A percentile compares a stretch with the other conserved stretches of the same genome.
Evolutionary conservation across 2,888 invertebrate species (phyloP).

Genomic region (Frankliniella fusca): DNA sequence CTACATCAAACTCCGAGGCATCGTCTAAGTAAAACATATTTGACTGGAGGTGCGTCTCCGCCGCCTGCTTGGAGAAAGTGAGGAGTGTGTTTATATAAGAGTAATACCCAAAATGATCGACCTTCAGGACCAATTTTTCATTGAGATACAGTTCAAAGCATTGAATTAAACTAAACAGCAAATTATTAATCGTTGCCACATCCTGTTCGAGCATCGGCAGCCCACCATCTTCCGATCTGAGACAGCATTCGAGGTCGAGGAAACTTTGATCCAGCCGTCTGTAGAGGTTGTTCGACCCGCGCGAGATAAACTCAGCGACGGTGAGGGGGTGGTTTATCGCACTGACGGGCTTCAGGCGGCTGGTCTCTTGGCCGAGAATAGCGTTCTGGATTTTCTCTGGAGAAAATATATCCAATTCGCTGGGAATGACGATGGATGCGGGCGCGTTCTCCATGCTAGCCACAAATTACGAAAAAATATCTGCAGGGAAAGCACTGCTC

Average conservation of each 20-base stretch:
- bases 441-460: background rate
- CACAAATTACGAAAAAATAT: background rate
- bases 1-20: too few species aligned
- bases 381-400: background rate
- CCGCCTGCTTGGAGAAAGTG: too few species aligned
- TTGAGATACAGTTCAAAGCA: background rate
- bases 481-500: background rate
- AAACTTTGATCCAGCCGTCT: too few species aligned
- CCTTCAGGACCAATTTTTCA: background rate
- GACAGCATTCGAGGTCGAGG: background rate
- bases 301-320: too few species aligned
- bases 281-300: too few species aligned
- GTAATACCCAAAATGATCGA: background rate
- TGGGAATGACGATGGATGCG: background rate
- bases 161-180: background rate
- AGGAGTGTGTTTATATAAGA: too few species aligned
- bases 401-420: too few species aligned
- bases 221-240: background rate
- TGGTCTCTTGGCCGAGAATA: background rate
- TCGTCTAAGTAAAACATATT: too few species aligned
- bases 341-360: background rate
- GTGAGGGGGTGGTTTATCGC: background rate
- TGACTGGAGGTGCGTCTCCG: too few species aligned
- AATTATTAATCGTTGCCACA: background rate
- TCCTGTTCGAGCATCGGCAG: background rate